Base-by-base conservation (phyloP, 2,888 invertebrate genomes). In the Autographa gamma region DNA sequence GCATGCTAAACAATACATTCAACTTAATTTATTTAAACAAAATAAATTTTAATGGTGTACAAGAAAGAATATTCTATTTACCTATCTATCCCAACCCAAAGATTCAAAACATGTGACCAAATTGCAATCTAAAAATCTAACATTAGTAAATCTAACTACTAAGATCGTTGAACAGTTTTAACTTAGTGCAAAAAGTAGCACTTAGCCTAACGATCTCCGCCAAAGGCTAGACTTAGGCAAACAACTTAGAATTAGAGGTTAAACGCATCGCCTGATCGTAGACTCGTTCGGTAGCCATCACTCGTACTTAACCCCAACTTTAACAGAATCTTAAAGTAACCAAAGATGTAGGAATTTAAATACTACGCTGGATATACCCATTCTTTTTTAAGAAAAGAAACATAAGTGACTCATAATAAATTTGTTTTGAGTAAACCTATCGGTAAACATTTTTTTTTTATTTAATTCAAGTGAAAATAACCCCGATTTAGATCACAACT, bases 271-370 rank as follows among this genome's bases (percentile, higher is more conserved):
- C 81, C 86, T 87, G 86, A 86, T 86, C 84, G 85, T 73, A 74
- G 80, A 77, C 79, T 87, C 86, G 84, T 87, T 88, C 83, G 87
- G 83, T 73, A 83, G 75, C 82, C 86, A 86, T 86, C 85, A 85
- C 74, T 86, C 82, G 82, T 80, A 83, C 84, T 89, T 85, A 82
- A 76, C 82, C 75, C 63, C 62, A 86, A 88, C 85, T 88, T 87
- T 69, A 70, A 72, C 76, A 62, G 59, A 31, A 73, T 75, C 71
- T 78, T 71, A 18, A 60, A 56, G 62, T 11, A 59, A 61, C 1
- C 63, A 14, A 14, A 32, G 71, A 81, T 71, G 14, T 80, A 60
- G 7, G 8, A 13, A 9, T 9, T 14, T 25, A 34, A 48, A n/a
- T 48, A n/a, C 7, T 48, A 7, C 8, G 8, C 48, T 48, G n/a